Evolutionary conservation across 2,797 vertebrate species (phyloP).

Genomic region (Karalla daura): DNA sequence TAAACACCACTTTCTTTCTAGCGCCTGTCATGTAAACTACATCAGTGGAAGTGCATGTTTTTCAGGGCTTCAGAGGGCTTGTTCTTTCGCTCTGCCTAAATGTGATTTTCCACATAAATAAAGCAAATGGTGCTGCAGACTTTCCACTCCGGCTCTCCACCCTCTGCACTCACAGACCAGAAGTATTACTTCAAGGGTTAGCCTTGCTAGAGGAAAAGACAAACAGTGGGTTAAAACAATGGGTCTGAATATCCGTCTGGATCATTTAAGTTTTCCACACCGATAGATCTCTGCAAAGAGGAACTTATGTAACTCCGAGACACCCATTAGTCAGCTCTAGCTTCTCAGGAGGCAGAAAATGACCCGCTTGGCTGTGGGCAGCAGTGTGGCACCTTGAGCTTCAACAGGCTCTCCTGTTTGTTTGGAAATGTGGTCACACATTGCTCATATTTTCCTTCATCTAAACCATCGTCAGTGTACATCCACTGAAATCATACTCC

Average conservation of each 20-base stretch:
- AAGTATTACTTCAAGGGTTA: slow-evolving; percentile 9
- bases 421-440: slow-evolving; percentile 63
- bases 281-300: background rate
- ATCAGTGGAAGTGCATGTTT: slow-evolving; percentile 5
- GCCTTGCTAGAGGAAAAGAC: background rate
- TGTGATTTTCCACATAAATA: slow-evolving; percentile 64
- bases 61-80: slow-evolving; percentile 10
- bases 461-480: slow-evolving; percentile 37
- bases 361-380: slow-evolving; percentile 53
- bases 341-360: slow-evolving; percentile 47
- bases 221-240: slow-evolving; percentile 32
- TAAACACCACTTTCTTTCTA: no score
- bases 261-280: background rate
- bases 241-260: background rate
- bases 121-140: slow-evolving; percentile 31
- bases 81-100: slow-evolving; percentile 24
- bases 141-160: slow-evolving; percentile 51
- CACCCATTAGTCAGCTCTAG: slow-evolving; percentile 3
- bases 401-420: slow-evolving; percentile 59
- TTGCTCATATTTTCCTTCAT: slow-evolving; percentile 68
- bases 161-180: slow-evolving; percentile 31
- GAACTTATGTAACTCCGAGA: slow-evolving; percentile 31
- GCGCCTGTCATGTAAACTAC: slow-evolving; percentile 31
- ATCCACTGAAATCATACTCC: slow-evolving; percentile 12
- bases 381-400: slow-evolving; percentile 62